Percentiles rank a stretch among this genome's conserved stretches.
These are phyloP conservation scores for Oncorhynchus keta DNA, from an alignment of 2,113 vertebrate species.

Conservation along the genomic window DNA sequence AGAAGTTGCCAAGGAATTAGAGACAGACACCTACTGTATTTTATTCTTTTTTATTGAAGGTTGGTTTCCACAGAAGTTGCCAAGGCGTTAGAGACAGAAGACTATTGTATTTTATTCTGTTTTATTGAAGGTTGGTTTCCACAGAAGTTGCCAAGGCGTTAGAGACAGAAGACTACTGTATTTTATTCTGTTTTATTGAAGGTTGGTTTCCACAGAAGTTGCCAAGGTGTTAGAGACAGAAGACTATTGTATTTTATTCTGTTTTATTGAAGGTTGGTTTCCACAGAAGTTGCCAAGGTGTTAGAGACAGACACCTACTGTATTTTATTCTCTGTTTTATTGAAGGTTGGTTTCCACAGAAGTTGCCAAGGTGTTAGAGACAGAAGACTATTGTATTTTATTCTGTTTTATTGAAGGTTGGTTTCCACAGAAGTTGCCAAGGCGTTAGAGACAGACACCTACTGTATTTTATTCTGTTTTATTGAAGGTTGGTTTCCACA, in stretches of 20 bases:
- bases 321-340: no score
- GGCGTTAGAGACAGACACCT: not conserved
- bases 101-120: not conserved
- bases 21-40: not conserved
- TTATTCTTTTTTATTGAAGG: not conserved
- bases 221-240: no score
- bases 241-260: fast-evolving
- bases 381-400: not conserved
- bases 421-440: not conserved
- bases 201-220: not conserved
- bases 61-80: no score
- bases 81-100: not conserved
- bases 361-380: not conserved
- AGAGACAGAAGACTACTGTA: not conserved
- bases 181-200: not conserved
- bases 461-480: not conserved
- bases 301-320: no score
- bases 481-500: no score
- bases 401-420: not conserved
- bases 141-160: not conserved
- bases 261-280: not conserved
- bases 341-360: not conserved
- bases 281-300: no score
- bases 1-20: not conserved
- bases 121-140: not conserved